A percentile compares a stretch with the other conserved stretches of the same genome.
phyloP scores from a whole-genome alignment of 2,888 invertebrate genomes.

The Oligia latruncula region DNA sequence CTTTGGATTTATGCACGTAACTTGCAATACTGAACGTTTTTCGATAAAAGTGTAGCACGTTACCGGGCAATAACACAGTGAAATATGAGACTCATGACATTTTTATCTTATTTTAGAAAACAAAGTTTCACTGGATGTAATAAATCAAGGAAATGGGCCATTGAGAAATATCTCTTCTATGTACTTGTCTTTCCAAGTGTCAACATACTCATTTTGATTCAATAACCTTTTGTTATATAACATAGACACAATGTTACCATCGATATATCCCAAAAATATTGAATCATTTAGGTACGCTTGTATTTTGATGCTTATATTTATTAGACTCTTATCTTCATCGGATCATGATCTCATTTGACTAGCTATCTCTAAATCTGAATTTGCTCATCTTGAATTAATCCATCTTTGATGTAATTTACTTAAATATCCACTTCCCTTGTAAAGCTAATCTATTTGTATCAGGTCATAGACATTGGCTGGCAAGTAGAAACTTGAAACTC shows the following conservation, averaged over 20 bases:
- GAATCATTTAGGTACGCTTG: not conserved
- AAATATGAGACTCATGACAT: slow-evolving; percentile 69
- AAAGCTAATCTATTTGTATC: slow-evolving; percentile 11
- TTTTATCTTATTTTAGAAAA: slow-evolving; percentile 67
- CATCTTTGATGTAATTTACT: slow-evolving; percentile 19
- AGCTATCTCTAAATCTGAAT: not conserved
- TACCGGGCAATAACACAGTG: slow-evolving; percentile 69
- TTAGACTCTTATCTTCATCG: not conserved
- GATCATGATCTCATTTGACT: slow-evolving; percentile 15
- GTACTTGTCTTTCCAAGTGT: slow-evolving; percentile 46
- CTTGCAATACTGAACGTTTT: slow-evolving; percentile 53
- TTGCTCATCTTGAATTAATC: slow-evolving; percentile 19
- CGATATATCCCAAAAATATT: not conserved
- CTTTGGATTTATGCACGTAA: slow-evolving; percentile 64
- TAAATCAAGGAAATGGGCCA: slow-evolving; percentile 63
- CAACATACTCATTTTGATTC: slow-evolving; percentile 55
- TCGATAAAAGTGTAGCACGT: slow-evolving; percentile 68
- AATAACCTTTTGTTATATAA: slow-evolving; percentile 53
- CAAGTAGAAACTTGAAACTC: slow-evolving; percentile 5
- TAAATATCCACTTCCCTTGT: slow-evolving; percentile 29
- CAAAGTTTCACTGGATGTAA: slow-evolving; percentile 53
- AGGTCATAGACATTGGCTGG: slow-evolving; percentile 18
- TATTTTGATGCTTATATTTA: not conserved
- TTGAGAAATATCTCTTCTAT: slow-evolving; percentile 55
- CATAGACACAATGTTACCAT: not conserved